Evolutionary conservation across 2,797 vertebrate genomes (phyloP), one percentile per base, ranked within the genome.

Genomic region (Gadopsis bispinosus): DNA sequence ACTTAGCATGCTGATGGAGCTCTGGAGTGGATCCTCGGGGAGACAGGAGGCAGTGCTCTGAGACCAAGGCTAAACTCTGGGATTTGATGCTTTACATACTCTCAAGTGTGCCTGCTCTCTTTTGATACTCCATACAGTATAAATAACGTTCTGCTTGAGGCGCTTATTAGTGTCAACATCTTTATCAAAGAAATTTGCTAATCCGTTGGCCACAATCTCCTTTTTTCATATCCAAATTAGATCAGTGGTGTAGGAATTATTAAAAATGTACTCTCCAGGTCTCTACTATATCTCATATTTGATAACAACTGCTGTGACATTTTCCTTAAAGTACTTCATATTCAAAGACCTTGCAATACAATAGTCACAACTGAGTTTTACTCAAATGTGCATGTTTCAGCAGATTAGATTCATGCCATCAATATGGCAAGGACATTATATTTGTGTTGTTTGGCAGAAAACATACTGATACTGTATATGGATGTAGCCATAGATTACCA

Each of bases 81-180:
- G 83, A 76, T 86, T 89, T 84, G 68, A 82, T 80, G 68, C 54
- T 83, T 83, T 45, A 81, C 77, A 72, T 73, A 84, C 76, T 75
- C 74, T 73, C 63, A 68, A 78, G 76, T 77, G 69, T 35, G 31
- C 48, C 45, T 0, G 2, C 61, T 69, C 58, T 77, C 43, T 35
- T 74, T 67, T 81, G 59, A 85, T 77, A 64, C 50, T 76, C 77
- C 26, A 66, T 54, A 70, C 51, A 66, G 51, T 67, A 48, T 41
- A 31, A 79, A 48, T 74, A 76, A 66, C 20, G 53, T 43, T 72
- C 29, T 14, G 47, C 73, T 81, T n/a, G 16, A 78, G 76, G 59
- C 29, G 12, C 35, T 70, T 79, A 62, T 66, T 73, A 37, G 12
- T 22, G 2, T 83, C 65, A 83, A 48, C 39, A 58, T 79, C 7